A percentile compares a stretch with the other conserved stretches of the same genome.
These are phyloP conservation scores for Hydrotaea cyrtoneurina DNA, from an alignment of 2,888 invertebrate genomes.

Conservation along the genomic window DNA sequence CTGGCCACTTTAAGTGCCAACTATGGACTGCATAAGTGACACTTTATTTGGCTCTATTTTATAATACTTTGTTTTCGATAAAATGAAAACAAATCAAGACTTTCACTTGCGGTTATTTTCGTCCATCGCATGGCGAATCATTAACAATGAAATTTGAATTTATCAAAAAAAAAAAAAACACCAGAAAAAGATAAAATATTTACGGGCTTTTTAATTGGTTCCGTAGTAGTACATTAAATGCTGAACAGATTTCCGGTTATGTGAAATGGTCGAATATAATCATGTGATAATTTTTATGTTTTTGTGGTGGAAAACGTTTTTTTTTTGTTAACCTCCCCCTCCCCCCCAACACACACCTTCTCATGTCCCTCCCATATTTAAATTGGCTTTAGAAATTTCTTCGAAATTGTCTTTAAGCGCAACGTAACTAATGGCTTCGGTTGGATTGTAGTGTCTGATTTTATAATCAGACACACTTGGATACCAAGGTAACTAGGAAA, in stretches of 20 bases:
- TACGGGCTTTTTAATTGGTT: conserved; percentile 40
- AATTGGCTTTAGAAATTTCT: no score
- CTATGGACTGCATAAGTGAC: conserved; percentile 57
- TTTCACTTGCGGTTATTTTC: conserved; percentile 58
- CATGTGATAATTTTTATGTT: no score
- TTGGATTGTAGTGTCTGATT: no score
- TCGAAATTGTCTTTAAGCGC: no score
- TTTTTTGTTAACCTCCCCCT: no score
- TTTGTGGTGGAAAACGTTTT: no score
- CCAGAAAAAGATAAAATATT: neutral
- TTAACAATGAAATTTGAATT: conserved; percentile 1
- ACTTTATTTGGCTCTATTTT: conserved; percentile 65
- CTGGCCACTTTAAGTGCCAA: conserved; percentile 57
- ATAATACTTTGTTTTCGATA: conserved; percentile 34
- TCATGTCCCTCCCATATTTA: no score
- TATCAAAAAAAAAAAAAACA: neutral
- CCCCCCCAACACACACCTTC: no score
- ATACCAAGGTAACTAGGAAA: no score
- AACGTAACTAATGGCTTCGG: no score
- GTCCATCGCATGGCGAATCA: neutral
- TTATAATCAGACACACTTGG: no score
- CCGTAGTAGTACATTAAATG: conserved; percentile 21
- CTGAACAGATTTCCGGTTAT: neutral
- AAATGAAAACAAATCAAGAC: conserved; percentile 36
- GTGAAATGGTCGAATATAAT: neutral